Conservation (phyloP, 2,888 invertebrate genomes). For the Leuctra nigra region DNA sequence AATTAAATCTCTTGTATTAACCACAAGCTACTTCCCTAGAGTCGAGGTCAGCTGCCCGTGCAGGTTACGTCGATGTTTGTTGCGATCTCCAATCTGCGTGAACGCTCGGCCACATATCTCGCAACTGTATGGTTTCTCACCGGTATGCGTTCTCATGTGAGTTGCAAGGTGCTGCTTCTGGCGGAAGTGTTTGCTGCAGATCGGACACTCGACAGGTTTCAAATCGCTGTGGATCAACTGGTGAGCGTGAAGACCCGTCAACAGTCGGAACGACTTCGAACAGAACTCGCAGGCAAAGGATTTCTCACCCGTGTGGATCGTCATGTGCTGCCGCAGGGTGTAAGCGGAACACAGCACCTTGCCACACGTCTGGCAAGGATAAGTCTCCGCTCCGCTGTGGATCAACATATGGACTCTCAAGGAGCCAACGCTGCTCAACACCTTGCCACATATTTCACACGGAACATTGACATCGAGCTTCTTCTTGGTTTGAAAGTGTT, state of each 20-base stretch:
- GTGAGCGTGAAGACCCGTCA: not conserved
- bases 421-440: no score
- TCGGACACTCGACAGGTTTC: not conserved
- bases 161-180: slow-evolving; percentile 13
- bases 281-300: not conserved
- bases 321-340: slow-evolving; percentile 14
- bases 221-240: not conserved
- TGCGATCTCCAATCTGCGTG: slow-evolving; percentile 22
- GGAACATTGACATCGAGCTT: no score
- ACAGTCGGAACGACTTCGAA: not conserved
- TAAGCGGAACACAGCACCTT: slow-evolving; percentile 17
- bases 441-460: no score
- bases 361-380: slow-evolving; percentile 19
- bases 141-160: slow-evolving; percentile 21
- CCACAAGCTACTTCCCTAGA: no score
- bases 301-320: slow-evolving; percentile 15
- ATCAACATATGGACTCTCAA: no score
- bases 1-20: no score
- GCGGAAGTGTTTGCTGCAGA: slow-evolving; percentile 16
- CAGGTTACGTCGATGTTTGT: slow-evolving; percentile 21
- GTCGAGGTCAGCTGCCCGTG: no score
- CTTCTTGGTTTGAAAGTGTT: no score
- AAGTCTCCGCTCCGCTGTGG: no score
- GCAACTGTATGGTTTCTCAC: slow-evolving; percentile 20
- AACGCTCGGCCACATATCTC: slow-evolving; percentile 21